Conservation (phyloP, 2,888 invertebrate genomes). For the Drosophila buzzatii region DNA sequence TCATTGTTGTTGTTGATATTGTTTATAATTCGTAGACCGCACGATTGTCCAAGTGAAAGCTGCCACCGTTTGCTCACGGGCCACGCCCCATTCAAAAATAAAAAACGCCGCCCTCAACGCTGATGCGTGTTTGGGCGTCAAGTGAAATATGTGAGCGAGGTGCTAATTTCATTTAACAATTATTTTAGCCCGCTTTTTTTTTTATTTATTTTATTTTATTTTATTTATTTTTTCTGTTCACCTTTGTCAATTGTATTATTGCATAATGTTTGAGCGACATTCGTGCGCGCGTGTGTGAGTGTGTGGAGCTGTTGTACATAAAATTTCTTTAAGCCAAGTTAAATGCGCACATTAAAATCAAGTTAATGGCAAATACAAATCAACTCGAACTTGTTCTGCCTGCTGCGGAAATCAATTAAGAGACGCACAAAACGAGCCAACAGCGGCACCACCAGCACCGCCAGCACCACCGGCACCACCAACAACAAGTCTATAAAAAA, state of each 20-base stretch:
- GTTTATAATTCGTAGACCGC: slow-evolving; percentile 69
- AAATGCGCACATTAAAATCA: slow-evolving; percentile 7
- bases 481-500: slow-evolving; percentile 43
- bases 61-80: slow-evolving; percentile 66
- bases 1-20: slow-evolving; percentile 40
- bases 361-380: slow-evolving; percentile 20
- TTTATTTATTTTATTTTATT: no score
- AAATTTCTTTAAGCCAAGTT: slow-evolving; percentile 1
- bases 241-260: slow-evolving; percentile 30
- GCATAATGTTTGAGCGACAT: slow-evolving; percentile 24
- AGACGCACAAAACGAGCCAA: slow-evolving; percentile 13
- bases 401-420: slow-evolving; percentile 58
- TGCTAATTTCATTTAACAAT: slow-evolving; percentile 77
- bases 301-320: background rate
- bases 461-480: slow-evolving; percentile 6
- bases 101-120: slow-evolving; percentile 45
- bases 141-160: slow-evolving; percentile 75
- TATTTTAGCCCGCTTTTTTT: slow-evolving; percentile 27
- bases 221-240: background rate
- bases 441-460: background rate
- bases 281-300: background rate
- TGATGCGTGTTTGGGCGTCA: slow-evolving; percentile 27
- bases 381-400: slow-evolving; percentile 55
- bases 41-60: slow-evolving; percentile 72
- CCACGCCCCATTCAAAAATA: slow-evolving; percentile 55